Base-by-base conservation (phyloP, 1,140 invertebrate genomes). In the Aphaenogaster ashmeadi region DNA sequence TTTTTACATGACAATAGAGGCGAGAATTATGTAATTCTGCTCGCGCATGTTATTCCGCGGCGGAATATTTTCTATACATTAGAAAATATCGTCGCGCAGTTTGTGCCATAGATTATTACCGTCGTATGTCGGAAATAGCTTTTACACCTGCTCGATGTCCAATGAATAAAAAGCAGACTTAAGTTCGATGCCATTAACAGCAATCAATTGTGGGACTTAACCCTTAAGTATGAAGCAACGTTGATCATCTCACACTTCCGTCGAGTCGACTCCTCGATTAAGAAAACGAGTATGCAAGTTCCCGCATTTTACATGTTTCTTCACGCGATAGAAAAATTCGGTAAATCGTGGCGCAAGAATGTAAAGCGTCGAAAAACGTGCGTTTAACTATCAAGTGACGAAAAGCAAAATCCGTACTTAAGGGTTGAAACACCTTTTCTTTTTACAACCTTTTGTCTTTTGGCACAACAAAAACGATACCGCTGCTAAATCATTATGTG, bases 391-490 rank as follows among this genome's bases (percentile, higher is more conserved):
- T 33, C n/a, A 56, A 81, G 38, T 41, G 15, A 69, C 2, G 47
- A 41, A 80, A 67, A 52, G 11, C 50, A 67, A 69, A 69, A 81
- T 69, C 50, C 78, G 62, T 81, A 81, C 78, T 81, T 81, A 81
- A 81, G 78, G 50, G 62, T 81, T 44, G 62, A 69, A 81, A 47
- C 27, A 13, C 18, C 7, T 56, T 47, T 72, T 8, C 5, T 58
- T 50, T 54, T 74, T 74, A 52, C 56, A 27, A 11, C 4, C 38
- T 44, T 41, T 44, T 27, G n/a, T 67, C 41, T 27, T 64, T 27
- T 27, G 62, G 33, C 62, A 44, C 15, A 67, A 67, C 11, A 54
- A 56, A 52, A 41, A 80, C 36, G 36, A 54, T 21, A 18, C n/a
- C 11, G n/a, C 9, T 58, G 66, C 36, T 44, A 56, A 72, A 72